These are phyloP conservation scores for Dromas ardeola DNA, from an alignment of 2,113 vertebrate genomes.

Conservation along the genomic window DNA sequence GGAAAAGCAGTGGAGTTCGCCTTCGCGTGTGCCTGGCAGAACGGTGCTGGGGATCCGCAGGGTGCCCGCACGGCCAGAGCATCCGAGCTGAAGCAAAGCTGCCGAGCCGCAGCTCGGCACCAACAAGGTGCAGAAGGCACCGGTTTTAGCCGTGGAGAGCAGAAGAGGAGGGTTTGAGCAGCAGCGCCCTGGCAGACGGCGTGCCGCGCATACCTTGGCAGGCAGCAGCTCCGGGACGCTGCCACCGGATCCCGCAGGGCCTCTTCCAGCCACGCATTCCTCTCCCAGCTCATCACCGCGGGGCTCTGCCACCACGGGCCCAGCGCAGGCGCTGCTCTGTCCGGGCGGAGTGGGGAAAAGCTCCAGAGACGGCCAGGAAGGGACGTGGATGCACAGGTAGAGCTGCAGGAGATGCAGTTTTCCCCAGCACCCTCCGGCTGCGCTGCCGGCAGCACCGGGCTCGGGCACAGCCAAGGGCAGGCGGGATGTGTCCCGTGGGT, in stretches of 20 bases:
- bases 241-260: not conserved
- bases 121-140: not conserved
- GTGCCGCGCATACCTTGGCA: not conserved
- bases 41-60: accelerated
- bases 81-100: not conserved
- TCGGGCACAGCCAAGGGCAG: not conserved
- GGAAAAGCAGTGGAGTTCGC: not conserved
- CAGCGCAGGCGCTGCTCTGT: not conserved
- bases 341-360: not conserved
- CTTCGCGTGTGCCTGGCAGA: not conserved
- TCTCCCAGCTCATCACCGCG: not conserved
- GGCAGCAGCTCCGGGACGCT: not conserved
- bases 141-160: accelerated
- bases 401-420: not conserved
- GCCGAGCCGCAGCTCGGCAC: not conserved
- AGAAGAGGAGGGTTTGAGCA: not conserved
- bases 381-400: not conserved
- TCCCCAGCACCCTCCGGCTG: not conserved
- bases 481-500: not conserved
- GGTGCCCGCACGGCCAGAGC: not conserved
- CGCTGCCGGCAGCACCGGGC: not conserved
- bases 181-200: not conserved
- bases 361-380: not conserved
- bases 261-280: not conserved
- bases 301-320: not conserved